Evolutionary conservation across 2,113 vertebrate genomes (phyloP).

Genomic region (Datnioides undecimradiatus): DNA sequence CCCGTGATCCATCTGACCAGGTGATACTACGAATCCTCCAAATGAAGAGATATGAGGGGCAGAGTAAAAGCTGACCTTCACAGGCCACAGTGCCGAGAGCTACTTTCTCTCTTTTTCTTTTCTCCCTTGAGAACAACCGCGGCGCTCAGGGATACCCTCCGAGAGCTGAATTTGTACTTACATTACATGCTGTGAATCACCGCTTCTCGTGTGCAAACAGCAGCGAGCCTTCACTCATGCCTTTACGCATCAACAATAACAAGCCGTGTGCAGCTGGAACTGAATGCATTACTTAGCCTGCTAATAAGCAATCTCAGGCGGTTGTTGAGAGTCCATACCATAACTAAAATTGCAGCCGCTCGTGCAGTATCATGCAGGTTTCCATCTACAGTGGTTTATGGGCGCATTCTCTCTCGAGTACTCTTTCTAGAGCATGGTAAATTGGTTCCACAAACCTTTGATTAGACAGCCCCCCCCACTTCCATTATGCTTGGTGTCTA

Average conservation of each 20-base stretch:
- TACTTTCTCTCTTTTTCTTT: conserved; percentile 14
- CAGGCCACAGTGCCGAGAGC: conserved; percentile 32
- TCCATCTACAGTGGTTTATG: conserved; percentile 9
- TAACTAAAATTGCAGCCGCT: conserved; percentile 42
- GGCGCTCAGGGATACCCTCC: background rate
- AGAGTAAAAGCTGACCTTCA: conserved; percentile 64
- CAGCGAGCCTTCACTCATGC: background rate
- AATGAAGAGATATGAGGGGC: conserved; percentile 77
- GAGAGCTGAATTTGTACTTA: background rate
- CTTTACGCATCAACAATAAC: background rate
- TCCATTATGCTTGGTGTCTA: conserved; percentile 75
- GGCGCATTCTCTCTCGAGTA: conserved; percentile 48
- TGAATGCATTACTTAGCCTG: background rate
- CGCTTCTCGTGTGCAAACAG: background rate
- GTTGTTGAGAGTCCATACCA: background rate
- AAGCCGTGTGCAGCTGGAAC: background rate
- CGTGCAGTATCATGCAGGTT: conserved; percentile 6
- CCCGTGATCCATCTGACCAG: conserved; percentile 55
- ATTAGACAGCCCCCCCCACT: conserved; percentile 70
- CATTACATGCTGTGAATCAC: background rate
- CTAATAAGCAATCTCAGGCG: conserved; percentile 20
- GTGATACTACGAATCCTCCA: conserved; percentile 56
- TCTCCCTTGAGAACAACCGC: background rate
- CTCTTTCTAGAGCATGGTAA: conserved; percentile 64
- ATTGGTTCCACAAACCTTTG: conserved; percentile 79